A percentile compares a stretch with the other conserved stretches of the same genome.
Conservation (phyloP, 2,113 vertebrate genomes). For the Phaethon lepturus region DNA sequence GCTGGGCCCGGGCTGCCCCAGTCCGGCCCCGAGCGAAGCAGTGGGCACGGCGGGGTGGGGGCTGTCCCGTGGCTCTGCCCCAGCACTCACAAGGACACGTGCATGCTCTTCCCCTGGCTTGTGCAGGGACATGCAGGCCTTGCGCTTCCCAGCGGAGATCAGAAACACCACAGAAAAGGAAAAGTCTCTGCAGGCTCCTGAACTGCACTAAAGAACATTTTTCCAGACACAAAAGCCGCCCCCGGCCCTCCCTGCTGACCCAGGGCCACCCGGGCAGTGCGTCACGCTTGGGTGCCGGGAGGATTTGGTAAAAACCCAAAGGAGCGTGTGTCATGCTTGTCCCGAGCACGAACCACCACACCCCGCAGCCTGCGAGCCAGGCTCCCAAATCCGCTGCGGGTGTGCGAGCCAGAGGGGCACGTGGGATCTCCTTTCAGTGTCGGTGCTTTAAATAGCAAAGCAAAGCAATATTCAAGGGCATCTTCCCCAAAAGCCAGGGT, state of each 20-base stretch:
- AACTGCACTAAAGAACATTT: neutral
- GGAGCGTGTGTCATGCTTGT: rapidly evolving
- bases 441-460: neutral
- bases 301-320: neutral
- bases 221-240: neutral
- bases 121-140: too few species aligned
- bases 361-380: neutral
- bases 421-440: neutral
- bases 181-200: neutral
- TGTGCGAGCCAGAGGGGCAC: rapidly evolving
- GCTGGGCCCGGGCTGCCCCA: neutral
- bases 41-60: too few species aligned
- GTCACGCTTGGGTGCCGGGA: neutral
- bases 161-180: neutral
- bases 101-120: neutral
- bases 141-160: neutral
- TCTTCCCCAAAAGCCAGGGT: neutral
- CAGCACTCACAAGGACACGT: rapidly evolving
- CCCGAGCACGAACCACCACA: rapidly evolving
- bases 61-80: neutral
- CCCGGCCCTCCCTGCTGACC: neutral
- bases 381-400: rapidly evolving
- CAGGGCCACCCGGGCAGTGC: rapidly evolving
- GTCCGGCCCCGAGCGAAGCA: rapidly evolving
- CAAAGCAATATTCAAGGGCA: neutral